Conservation (phyloP, 2,888 invertebrate genomes). For the Thelaira solivaga region DNA sequence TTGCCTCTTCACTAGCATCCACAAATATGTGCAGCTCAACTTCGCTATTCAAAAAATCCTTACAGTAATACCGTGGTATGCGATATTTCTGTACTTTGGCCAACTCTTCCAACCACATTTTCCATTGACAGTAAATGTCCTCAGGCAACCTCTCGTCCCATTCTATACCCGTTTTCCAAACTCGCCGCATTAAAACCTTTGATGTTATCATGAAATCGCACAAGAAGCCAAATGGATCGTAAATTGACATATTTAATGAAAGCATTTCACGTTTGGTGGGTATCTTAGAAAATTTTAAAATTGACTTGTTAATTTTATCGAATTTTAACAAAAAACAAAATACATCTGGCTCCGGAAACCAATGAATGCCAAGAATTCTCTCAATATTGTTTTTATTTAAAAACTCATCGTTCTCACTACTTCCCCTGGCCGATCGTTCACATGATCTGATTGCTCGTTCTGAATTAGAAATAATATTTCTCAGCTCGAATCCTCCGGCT, state of each 20-base stretch:
- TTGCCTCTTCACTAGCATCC: not conserved
- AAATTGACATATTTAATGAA: not conserved
- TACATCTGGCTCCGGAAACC: not conserved
- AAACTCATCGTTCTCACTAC: too few relatives aligned
- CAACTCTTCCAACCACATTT: not conserved
- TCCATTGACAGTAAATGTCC: not conserved
- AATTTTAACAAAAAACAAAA: not conserved
- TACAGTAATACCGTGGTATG: not conserved
- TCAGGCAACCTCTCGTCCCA: conserved; percentile 15
- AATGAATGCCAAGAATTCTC: not conserved
- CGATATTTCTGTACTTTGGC: not conserved
- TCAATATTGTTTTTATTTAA: too few relatives aligned
- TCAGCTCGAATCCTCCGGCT: conserved; percentile 26
- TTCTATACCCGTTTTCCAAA: not conserved
- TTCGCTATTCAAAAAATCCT: not conserved
- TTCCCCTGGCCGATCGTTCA: too few relatives aligned
- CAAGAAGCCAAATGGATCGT: conserved; percentile 10
- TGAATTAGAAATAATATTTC: not conserved
- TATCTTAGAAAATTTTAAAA: not conserved
- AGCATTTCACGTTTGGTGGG: conserved; percentile 24
- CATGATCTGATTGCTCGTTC: not conserved
- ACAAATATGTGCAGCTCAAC: not conserved
- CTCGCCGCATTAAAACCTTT: conserved; percentile 1
- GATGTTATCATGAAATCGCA: not conserved
- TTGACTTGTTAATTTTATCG: not conserved